phyloP scores from a whole-genome alignment of 2,797 vertebrate species.

The Sebastes taczanowskii region DNA sequence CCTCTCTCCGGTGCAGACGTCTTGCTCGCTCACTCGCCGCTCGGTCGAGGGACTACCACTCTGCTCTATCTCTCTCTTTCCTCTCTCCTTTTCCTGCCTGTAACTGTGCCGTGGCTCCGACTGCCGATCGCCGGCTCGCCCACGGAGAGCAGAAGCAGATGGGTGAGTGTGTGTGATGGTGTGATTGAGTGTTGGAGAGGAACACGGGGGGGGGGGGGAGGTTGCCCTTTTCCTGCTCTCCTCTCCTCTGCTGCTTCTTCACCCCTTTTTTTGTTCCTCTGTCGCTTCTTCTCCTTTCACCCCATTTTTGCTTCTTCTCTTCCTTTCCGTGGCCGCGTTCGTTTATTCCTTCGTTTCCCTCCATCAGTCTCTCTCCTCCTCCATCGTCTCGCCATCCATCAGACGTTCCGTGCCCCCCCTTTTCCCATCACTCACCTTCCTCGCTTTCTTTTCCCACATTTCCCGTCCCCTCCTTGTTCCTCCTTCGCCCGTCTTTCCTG shows the following conservation, averaged over 20 bases:
- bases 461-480: not conserved
- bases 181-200: not conserved
- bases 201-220: not conserved
- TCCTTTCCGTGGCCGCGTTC: not conserved
- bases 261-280: not conserved
- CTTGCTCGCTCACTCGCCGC: conserved; percentile 1
- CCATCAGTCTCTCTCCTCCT: not conserved
- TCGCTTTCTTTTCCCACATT: not conserved
- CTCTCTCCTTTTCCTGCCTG: not conserved
- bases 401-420: not conserved
- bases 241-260: conserved; percentile 12
- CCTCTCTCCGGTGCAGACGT: conserved; percentile 35
- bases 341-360: not conserved
- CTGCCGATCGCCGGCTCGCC: conserved; percentile 17
- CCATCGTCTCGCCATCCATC: conserved; percentile 5
- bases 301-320: not conserved
- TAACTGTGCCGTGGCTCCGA: conserved; percentile 32
- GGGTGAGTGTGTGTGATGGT: conserved; percentile 50
- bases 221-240: conserved; percentile 22
- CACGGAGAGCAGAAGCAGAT: conserved; percentile 37
- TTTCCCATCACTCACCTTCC: conserved; percentile 11
- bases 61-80: not conserved
- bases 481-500: not conserved
- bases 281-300: not conserved
- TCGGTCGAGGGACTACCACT: conserved; percentile 16